Conservation (phyloP, 2,797 vertebrate genomes). For the Sebastes matsubarae region DNA sequence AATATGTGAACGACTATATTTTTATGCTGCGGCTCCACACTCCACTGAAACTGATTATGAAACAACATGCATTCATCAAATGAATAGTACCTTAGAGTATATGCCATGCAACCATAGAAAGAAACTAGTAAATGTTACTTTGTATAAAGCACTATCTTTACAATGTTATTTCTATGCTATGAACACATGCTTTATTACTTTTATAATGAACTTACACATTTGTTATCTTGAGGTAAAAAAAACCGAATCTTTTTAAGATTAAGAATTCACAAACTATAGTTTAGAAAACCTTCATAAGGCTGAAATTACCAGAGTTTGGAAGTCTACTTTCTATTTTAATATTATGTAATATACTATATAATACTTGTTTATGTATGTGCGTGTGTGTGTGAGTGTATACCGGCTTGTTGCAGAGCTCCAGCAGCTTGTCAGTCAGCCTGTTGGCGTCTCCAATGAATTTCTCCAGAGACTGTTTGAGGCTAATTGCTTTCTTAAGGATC, state of each 20-base stretch:
- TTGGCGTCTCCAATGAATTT: constrained; percentile 96
- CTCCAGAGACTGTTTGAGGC: constrained; percentile 89
- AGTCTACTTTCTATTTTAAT: background rate
- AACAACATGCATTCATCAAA: background rate
- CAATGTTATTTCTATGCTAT: accelerated
- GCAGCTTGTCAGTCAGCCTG: constrained; percentile 92
- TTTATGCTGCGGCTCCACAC: background rate
- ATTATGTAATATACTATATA: background rate
- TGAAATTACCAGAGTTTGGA: background rate
- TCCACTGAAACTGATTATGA: background rate
- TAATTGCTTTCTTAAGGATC: constrained; percentile 92
- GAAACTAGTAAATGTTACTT: too few species aligned
- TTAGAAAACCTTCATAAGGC: background rate
- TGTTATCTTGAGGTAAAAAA: background rate
- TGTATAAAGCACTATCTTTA: accelerated
- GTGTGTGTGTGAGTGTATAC: constrained; percentile 70
- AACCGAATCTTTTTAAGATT: background rate
- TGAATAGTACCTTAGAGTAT: background rate
- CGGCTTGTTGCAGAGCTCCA: constrained; percentile 96
- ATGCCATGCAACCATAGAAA: background rate
- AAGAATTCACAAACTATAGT: background rate
- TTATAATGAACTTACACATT: background rate
- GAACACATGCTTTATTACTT: background rate
- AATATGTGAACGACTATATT: background rate
- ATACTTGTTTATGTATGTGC: constrained; percentile 13